Base-by-base conservation (phyloP, 1,140 invertebrate genomes). In the Nomia melanderi region DNA sequence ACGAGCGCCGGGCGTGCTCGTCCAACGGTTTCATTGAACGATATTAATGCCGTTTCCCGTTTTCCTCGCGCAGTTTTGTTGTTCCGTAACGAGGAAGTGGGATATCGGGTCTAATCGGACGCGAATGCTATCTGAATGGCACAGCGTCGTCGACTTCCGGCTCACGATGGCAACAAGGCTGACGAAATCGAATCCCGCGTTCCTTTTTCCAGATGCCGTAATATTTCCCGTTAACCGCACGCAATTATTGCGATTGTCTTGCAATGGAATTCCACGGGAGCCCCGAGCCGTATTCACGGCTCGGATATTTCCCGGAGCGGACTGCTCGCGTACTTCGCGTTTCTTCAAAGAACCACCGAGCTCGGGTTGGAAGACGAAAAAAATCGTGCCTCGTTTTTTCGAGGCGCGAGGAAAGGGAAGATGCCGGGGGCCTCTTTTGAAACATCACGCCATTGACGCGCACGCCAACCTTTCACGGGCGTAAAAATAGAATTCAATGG, bases 21-120 rank as follows among this genome's bases (percentile, higher is more conserved):
- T n/a, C n/a, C 62, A 27, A 39, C 14, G 12, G 67, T 57, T 23
- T 29, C 27, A 54, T 33, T 6, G 6, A 57, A 33, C 2, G 39
- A 47, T 33, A 3, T 20, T 11, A 9, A 39, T 36, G 8, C 8
- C 1, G 64, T 57, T 57, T 57, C 23, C 36, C 29, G n/a, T 65
- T 78, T 59, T 5, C 0, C 6, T 8, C 12, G 9, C 20, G n/a
- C 14, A 67, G 9, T 27, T 62, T 67, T 25, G 31, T 23, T 64
- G 33, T 39, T 65, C 53, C 53, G 56, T 71, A 60, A 80, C 36
- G 47, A 73, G 81, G 59, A 84, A 80, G 63, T 59, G 39, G 47
- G 39, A 63, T 84, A 84, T 84, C 81, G 78, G 53, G 65, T 36
- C 44, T 59, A 82, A 85, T 81, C 62, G 69, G 27, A 41, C 66